Base-by-base conservation (phyloP, 1,140 invertebrate species). In the Stegodyphus dumicola region DNA sequence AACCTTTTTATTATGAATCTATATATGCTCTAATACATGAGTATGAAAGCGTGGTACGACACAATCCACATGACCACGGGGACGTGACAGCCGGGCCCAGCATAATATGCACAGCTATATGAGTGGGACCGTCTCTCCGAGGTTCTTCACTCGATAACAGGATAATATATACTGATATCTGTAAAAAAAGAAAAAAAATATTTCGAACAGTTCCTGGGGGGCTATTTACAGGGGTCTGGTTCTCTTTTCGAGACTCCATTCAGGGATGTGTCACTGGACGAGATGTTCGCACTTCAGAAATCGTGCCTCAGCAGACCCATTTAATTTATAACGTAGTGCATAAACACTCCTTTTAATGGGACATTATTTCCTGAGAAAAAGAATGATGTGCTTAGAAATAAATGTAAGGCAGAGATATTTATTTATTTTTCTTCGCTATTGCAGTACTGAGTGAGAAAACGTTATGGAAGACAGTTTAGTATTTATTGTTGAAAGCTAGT, bases 31-130 rank as follows among this genome's bases (percentile, higher is more conserved):
- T 69, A 67, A 66, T 84, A 84, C 81, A 84, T 76, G 81, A 69
- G 49, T 69, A 84, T 74, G 71, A 75, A 83, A 52, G 69, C 56
- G 33, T 11, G 15, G 48, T 6, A 49, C 15, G 17, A 70, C 7
- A 53, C 71, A 74, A 9, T 48, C 18, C 4, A 17, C 13, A 83
- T 83, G 71, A 83, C 33, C 18, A 48, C 17, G 48, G 70, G 49
- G 11, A 52, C 7, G n/a, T 65, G 53, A 53, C 64, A 33, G 64
- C 3, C 56, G 56, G 17, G 2, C 48, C 79, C 66, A 1, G 4
- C 67, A 80, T 52, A 83, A 69, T 76, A 76, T 77, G 81, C 81
- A 84, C 81, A 84, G 81, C 81, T 84, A 84, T 84, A 77, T 76
- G 13, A 15, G 51, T 13, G 60, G 6, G 13, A 13, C 33, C 53